A percentile compares a stretch with the other conserved stretches of the same genome.
Conservation (phyloP, 2,113 vertebrate genomes). For the Festucalex cinctus region DNA sequence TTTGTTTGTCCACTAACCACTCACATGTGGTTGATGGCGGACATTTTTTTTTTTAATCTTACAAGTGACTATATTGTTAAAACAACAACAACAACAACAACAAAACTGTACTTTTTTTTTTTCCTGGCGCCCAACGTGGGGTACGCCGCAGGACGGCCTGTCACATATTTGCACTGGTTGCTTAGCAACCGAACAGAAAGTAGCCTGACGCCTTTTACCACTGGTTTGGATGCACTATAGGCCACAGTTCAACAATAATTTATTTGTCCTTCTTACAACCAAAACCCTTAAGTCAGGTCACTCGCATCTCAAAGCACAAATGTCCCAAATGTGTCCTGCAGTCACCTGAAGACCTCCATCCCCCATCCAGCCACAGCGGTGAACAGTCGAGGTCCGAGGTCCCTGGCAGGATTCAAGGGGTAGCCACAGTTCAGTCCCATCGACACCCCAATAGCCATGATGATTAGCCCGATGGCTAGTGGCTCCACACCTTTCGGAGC, state of each 20-base stretch:
- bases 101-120: too few species aligned
- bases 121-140: too few species aligned
- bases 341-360: conserved; percentile 89
- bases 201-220: too few species aligned
- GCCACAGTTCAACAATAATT: too few species aligned
- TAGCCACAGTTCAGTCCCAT: conserved; percentile 90
- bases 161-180: too few species aligned
- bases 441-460: conserved; percentile 81
- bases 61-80: neutral
- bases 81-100: too few species aligned
- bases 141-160: too few species aligned
- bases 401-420: conserved; percentile 91
- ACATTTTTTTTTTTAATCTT: neutral
- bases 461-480: conserved; percentile 80
- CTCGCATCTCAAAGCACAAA: neutral
- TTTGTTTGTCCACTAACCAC: neutral
- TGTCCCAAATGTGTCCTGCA: neutral
- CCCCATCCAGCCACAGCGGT: conserved; percentile 91
- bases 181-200: too few species aligned
- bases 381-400: conserved; percentile 88
- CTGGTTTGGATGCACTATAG: too few species aligned
- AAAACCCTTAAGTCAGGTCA: neutral
- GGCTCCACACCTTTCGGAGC: conserved; percentile 88
- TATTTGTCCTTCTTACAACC: neutral
- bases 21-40: neutral